Conservation (phyloP, 2,888 invertebrate genomes). For the Pristionchus arcanus region DNA sequence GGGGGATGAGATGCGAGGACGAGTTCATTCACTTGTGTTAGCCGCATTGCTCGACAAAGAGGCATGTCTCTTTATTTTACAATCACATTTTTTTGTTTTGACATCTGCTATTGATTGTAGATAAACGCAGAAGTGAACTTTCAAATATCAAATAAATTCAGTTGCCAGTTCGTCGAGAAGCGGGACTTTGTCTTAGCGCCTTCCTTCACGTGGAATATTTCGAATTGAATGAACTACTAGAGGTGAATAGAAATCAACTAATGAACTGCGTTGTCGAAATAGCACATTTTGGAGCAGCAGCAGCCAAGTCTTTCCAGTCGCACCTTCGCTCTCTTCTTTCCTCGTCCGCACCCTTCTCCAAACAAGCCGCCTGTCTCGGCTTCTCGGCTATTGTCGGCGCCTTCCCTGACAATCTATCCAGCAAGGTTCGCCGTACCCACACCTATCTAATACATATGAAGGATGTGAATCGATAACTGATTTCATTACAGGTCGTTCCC, state of each 20-base stretch:
- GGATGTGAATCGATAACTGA: no score
- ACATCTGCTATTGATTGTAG: no score
- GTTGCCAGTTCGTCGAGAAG: conserved; percentile 63
- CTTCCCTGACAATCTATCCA: conserved; percentile 62
- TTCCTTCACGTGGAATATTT: conserved; percentile 64
- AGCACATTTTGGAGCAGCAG: no score
- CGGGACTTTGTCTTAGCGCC: conserved; percentile 60
- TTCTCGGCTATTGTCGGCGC: conserved; percentile 62
- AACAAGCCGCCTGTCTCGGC: conserved; percentile 62
- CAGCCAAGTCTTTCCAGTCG: neutral
- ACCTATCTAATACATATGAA: neutral
- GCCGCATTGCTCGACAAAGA: conserved; percentile 56
- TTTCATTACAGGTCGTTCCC: conserved; percentile 13
- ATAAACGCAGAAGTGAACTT: neutral
- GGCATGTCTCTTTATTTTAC: neutral
- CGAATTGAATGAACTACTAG: conserved; percentile 55
- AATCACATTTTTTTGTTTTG: neutral
- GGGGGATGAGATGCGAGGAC: neutral
- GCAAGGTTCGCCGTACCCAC: conserved; percentile 1
- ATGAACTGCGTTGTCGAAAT: no score
- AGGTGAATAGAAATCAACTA: no score
- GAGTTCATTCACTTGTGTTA: conserved; percentile 50
- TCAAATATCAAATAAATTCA: conserved; percentile 23
- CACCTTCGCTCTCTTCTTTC: neutral
- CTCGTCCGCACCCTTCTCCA: neutral